Evolutionary conservation across 1,140 invertebrate species (phyloP).

Genomic region (Halesus radiatus): DNA sequence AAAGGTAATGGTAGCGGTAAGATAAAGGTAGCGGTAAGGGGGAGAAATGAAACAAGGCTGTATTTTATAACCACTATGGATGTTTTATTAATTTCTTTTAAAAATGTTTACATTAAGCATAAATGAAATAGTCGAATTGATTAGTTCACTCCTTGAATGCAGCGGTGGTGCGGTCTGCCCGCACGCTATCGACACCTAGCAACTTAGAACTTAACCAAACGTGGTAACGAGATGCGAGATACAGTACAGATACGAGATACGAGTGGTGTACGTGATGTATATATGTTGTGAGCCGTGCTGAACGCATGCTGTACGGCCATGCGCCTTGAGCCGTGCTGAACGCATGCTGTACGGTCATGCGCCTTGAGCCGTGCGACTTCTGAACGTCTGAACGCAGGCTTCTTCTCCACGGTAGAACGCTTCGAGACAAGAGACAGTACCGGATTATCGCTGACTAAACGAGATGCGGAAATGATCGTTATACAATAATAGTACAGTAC

Average conservation of each 20-base stretch:
- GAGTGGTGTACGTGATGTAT: constrained; percentile 41
- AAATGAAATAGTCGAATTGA: constrained; percentile 57
- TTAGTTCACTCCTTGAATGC: constrained; percentile 55
- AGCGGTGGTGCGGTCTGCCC: constrained; percentile 43
- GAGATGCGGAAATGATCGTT: constrained; percentile 51
- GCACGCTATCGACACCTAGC: constrained; percentile 26
- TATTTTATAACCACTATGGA: constrained; percentile 59
- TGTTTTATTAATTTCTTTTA: constrained; percentile 59
- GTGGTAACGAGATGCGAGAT: constrained; percentile 48
- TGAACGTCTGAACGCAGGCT: no score
- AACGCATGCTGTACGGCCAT: constrained; percentile 30
- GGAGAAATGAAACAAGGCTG: not conserved
- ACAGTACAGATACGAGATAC: constrained; percentile 41
- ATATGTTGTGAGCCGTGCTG: constrained; percentile 51
- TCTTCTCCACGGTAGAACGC: not conserved
- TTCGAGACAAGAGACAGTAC: constrained; percentile 43
- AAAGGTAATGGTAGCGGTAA: no score
- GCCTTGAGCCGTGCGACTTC: no score
- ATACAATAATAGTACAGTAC: constrained; percentile 50
- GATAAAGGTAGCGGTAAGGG: not conserved
- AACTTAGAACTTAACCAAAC: constrained; percentile 51
- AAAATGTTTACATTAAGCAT: constrained; percentile 59
- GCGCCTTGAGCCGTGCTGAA: no score
- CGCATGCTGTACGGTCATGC: no score
- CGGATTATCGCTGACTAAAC: constrained; percentile 43